A percentile compares a stretch with the other conserved stretches of the same genome.
Evolutionary conservation across 1,140 invertebrate species (phyloP).

Genomic region (Drosophila takahashii): DNA sequence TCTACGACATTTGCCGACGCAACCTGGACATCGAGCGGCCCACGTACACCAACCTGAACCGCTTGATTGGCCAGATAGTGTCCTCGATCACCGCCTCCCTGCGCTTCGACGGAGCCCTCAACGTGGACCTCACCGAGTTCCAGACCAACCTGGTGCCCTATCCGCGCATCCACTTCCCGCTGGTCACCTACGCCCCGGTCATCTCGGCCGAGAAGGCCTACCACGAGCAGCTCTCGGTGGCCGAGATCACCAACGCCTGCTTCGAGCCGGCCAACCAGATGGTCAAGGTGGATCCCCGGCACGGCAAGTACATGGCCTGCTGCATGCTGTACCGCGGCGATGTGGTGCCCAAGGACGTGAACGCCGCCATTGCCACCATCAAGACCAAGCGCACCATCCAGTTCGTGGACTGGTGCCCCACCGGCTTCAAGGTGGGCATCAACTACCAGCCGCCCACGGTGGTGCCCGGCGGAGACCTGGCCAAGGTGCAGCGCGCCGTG

Average conservation of each 20-base stretch:
- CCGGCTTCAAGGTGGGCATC: conserved; percentile 10
- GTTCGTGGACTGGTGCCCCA: conserved; percentile 13
- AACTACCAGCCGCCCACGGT: conserved; percentile 10
- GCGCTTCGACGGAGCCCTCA: conserved; percentile 5
- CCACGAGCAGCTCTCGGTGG: conserved; percentile 12
- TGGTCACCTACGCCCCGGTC: conserved; percentile 11
- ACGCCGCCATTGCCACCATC: conserved; percentile 11
- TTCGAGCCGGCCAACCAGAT: conserved; percentile 11
- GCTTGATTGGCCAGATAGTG: conserved; percentile 2
- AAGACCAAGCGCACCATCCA: conserved; percentile 11
- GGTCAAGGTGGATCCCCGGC: conserved; percentile 7
- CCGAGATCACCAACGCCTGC: conserved; percentile 12
- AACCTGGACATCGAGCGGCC: conserved; percentile 9
- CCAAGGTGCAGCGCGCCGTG: conserved; percentile 10
- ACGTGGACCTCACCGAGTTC: conserved; percentile 9
- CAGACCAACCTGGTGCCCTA: conserved; percentile 9
- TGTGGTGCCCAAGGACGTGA: conserved; percentile 10
- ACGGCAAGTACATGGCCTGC: conserved; percentile 14
- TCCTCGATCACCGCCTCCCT: conserved; percentile 10
- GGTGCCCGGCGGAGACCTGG: conserved; percentile 6
- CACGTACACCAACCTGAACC: conserved; percentile 8
- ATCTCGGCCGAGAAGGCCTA: conserved; percentile 11
- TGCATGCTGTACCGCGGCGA: conserved; percentile 11
- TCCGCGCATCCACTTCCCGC: conserved; percentile 8
- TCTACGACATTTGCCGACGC: conserved; percentile 7